Evolutionary conservation across 2,797 vertebrate species (phyloP).

Genomic region (Lerista edwardsae): DNA sequence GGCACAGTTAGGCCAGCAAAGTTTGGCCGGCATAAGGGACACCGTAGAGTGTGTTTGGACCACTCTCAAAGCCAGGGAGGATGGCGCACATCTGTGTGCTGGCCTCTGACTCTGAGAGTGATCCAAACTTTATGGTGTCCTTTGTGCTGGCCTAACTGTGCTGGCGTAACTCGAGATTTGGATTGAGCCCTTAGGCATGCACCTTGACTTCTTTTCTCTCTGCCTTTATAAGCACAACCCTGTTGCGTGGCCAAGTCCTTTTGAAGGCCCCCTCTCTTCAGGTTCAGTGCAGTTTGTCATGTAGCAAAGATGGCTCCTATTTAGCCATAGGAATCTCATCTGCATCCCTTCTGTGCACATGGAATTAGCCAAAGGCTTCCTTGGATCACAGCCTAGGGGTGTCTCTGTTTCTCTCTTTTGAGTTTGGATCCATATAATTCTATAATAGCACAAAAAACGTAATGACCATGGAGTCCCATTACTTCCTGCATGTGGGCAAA

Average conservation of each 20-base stretch:
- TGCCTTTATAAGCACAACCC: background rate
- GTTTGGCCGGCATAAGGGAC: no score
- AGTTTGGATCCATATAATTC: background rate
- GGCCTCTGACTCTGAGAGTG: no score
- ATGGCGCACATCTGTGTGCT: no score
- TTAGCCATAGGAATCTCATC: background rate
- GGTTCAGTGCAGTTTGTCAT: background rate
- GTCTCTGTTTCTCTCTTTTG: background rate
- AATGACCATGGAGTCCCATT: background rate
- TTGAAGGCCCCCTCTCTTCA: background rate
- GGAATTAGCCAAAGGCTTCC: background rate
- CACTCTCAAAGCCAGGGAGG: no score
- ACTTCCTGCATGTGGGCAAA: background rate
- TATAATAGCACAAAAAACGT: background rate
- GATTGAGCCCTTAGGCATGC: slow-evolving; percentile 1
- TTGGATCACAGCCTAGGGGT: background rate
- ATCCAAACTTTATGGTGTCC: no score
- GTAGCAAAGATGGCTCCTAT: no score
- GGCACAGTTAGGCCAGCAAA: no score
- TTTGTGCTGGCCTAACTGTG: no score
- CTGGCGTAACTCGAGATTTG: background rate
- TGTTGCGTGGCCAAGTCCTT: background rate
- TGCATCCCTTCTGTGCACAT: background rate
- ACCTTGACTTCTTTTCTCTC: background rate
- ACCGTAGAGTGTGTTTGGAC: no score